Percentiles rank a stretch among this genome's conserved stretches.
phyloP scores from a whole-genome alignment of 2,888 invertebrate genomes.

The Scaptodrosophila latifasciaeformis region DNA sequence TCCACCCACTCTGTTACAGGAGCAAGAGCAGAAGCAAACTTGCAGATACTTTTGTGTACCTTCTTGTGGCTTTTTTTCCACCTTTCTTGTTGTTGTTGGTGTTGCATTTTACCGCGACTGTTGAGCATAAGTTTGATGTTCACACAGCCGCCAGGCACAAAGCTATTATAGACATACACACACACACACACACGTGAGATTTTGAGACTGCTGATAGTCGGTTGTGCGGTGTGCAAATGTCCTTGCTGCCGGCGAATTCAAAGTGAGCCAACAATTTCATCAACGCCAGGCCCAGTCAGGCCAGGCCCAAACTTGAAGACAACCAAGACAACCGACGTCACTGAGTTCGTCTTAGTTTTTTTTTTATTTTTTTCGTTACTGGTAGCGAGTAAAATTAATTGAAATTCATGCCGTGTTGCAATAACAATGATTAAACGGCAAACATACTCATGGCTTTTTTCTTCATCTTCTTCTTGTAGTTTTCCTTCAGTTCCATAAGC shows the following conservation, averaged over 20 bases:
- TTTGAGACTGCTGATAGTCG: background rate
- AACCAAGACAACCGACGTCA: too few relatives aligned
- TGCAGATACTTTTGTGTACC: conserved; percentile 26
- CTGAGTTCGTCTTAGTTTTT: too few relatives aligned
- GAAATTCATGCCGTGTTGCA: conserved; percentile 65
- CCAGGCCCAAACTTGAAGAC: too few relatives aligned
- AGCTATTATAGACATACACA: conserved; percentile 61
- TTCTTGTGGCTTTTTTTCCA: conserved; percentile 19
- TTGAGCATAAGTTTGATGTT: conserved; percentile 68
- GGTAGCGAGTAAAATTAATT: conserved; percentile 66
- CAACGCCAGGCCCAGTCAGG: too few relatives aligned
- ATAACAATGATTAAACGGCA: conserved; percentile 62
- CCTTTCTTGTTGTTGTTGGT: conserved; percentile 30
- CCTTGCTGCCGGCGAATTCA: conserved; percentile 70
- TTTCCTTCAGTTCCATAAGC: too few relatives aligned
- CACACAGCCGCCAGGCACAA: conserved; percentile 73
- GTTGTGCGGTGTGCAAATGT: conserved; percentile 36
- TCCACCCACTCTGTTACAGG: conserved; percentile 59
- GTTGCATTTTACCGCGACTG: conserved; percentile 36
- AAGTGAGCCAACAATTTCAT: conserved; percentile 66
- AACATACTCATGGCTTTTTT: conserved; percentile 7
- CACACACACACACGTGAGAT: conserved; percentile 10
- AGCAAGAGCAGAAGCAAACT: conserved; percentile 20
- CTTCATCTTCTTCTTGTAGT: too few relatives aligned
- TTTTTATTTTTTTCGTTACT: conserved; percentile 36